Percentiles rank a stretch among this genome's conserved stretches.
These are phyloP conservation scores for Barnardius zonarius DNA, from an alignment of 2,113 vertebrate genomes.

Conservation along the genomic window DNA sequence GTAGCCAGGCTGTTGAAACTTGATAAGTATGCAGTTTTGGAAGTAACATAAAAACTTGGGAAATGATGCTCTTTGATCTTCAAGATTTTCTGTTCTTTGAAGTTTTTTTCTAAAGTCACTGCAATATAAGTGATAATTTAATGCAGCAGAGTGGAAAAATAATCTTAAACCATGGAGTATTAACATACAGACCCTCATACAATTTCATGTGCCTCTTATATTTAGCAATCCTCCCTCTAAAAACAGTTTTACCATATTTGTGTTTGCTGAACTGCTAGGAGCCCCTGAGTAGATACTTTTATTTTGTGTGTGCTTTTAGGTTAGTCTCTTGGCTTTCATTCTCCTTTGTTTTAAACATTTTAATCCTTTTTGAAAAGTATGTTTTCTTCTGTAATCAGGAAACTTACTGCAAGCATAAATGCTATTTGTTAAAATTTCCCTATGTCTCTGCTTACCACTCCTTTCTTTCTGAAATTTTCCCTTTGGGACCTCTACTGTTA, in stretches of 20 bases:
- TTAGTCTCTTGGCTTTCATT: not conserved
- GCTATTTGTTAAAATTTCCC: not conserved
- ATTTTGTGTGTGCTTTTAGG: not conserved
- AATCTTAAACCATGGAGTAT: not conserved
- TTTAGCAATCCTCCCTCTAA: not conserved
- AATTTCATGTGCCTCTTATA: constrained; percentile 3
- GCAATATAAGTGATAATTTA: constrained; percentile 25
- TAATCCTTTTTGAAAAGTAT: not conserved
- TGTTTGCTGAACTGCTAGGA: not conserved
- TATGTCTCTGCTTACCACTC: not conserved
- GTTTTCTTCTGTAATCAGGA: not conserved
- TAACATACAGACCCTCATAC: not conserved
- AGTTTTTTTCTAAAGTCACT: not conserved
- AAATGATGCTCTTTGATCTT: constrained; percentile 13
- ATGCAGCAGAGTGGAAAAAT: not conserved
- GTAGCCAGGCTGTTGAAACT: not conserved
- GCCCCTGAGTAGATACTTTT: not conserved
- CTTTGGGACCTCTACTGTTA: not conserved
- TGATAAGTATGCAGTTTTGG: not conserved
- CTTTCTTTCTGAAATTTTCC: not conserved
- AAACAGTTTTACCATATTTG: not conserved
- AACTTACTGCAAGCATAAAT: not conserved
- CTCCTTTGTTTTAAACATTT: not conserved
- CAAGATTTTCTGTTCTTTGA: constrained; percentile 20
- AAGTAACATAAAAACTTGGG: not conserved